Evolutionary conservation across 2,797 vertebrate species (phyloP), one percentile per base, ranked within the genome.

Genomic region (Tarsius wallacei): DNA sequence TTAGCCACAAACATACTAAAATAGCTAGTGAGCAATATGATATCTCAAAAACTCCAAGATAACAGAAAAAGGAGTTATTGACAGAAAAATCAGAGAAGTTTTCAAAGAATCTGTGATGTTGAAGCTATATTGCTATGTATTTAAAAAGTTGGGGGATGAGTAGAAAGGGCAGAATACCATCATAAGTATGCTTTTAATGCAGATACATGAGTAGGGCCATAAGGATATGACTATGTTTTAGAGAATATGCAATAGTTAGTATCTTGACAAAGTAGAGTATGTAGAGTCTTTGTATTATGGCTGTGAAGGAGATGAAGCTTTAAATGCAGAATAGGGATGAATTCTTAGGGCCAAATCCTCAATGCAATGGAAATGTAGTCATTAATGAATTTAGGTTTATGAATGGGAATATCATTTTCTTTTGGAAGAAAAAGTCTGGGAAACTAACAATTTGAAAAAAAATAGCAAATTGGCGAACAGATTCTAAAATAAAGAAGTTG

Each of bases 401-500:
- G 1, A 42, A 66, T 68, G 33, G 16, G 3, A 85, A 88, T 68
- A 1, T 0, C 11, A 28, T 36, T 87, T 14, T 59, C 33, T n/a
- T 73, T 82, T 80, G 80, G 28, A 63, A 84, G 26, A 5, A 73
- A 89, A 87, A 91, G 61, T 33, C 31, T 80, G 42, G 28, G 31
- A 80, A 36, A 1, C 7, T 66, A 31, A 74, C 24, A 80, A 51
- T 87, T 87, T 57, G 19, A 19, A 93, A 53, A 59, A 28, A 66
- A 49, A 47, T 12, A 51, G 13, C 42, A 57, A 0, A 1, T 36
- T 74, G 53, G 55, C 74, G 22, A 68, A 61, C 51, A 4, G 3
- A 71, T 73, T 55, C n/a, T 84, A 84, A 87, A 87, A 83, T 28
- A 87, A 49, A 95, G 51, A 71, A 83, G 24, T 24, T 36, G 10